These are phyloP conservation scores for Cheilosia soror DNA, from an alignment of 2,888 invertebrate species.

Conservation along the genomic window DNA sequence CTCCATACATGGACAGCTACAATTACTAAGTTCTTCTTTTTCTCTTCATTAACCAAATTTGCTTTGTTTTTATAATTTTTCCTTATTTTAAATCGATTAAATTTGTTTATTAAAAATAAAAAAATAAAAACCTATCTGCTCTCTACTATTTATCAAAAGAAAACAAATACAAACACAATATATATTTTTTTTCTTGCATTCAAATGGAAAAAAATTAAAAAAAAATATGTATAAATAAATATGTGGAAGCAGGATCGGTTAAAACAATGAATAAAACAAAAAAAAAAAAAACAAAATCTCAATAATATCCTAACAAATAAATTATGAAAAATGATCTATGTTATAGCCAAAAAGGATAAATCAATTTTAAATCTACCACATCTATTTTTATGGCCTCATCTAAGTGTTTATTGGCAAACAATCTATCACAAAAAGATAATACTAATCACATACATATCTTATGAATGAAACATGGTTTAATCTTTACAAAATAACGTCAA, in stretches of 20 bases:
- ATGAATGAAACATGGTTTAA: conserved; percentile 75
- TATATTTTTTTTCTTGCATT: conserved; percentile 56
- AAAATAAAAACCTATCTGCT: conserved; percentile 63
- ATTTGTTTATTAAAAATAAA: conserved; percentile 74
- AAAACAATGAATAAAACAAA: conserved; percentile 79
- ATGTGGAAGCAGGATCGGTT: conserved; percentile 84
- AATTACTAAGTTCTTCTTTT: conserved; percentile 79
- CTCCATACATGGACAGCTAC: conserved; percentile 85
- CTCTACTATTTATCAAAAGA: conserved; percentile 75
- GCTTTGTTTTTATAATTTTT: conserved; percentile 15
- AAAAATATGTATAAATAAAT: conserved; percentile 77
- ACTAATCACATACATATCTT: conserved; percentile 72
- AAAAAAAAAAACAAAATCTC: conserved; percentile 36
- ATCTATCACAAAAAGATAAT: conserved; percentile 17
- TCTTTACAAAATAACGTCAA: conserved; percentile 61
- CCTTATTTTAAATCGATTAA: not conserved
- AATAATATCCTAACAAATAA: conserved; percentile 40
- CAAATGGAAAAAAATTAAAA: conserved; percentile 43
- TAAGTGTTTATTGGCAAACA: conserved; percentile 66
- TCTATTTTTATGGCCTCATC: conserved; percentile 63
- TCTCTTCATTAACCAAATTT: not conserved
- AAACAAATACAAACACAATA: conserved; percentile 57
- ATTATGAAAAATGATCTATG: not conserved
- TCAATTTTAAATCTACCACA: conserved; percentile 17
- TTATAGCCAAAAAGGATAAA: conserved; percentile 52